A percentile compares a stretch with the other conserved stretches of the same genome.
phyloP scores from a whole-genome alignment of 2,797 vertebrate genomes.

The Sparus aurata region DNA sequence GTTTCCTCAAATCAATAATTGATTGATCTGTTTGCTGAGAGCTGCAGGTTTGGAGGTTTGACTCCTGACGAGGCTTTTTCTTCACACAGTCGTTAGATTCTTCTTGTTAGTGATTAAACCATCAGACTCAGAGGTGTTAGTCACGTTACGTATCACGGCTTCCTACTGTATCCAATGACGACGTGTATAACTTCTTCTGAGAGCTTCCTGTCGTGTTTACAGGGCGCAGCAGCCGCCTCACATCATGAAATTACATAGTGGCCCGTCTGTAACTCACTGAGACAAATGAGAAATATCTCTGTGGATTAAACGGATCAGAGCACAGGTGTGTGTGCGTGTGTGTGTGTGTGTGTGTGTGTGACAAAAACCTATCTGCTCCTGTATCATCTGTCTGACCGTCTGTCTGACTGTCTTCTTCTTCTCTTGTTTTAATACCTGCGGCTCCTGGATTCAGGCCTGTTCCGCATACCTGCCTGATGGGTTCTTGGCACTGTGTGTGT shows the following conservation, averaged over 20 bases:
- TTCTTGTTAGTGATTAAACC: background rate
- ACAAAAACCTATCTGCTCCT: slow-evolving; percentile 5
- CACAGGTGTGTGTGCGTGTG: slow-evolving; percentile 1
- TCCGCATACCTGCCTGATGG: slow-evolving; percentile 64
- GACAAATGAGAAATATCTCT: slow-evolving; percentile 68
- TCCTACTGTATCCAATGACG: background rate
- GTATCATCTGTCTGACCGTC: slow-evolving; percentile 37
- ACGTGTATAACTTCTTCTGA: too few relatives aligned
- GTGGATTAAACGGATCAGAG: slow-evolving; percentile 65
- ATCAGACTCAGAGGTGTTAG: background rate
- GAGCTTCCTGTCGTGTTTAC: too few relatives aligned
- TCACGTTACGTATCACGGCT: accelerated
- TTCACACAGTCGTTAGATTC: too few relatives aligned
- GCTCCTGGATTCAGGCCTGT: slow-evolving; percentile 31
- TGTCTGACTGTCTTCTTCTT: slow-evolving; percentile 22
- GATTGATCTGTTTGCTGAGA: too few relatives aligned
- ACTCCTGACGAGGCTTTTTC: too few relatives aligned
- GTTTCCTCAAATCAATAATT: background rate
- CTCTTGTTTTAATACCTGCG: slow-evolving; percentile 50
- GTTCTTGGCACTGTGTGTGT: slow-evolving; percentile 53
- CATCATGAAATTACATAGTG: slow-evolving; percentile 28
- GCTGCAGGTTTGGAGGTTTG: too few relatives aligned
- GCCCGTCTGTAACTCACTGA: slow-evolving; percentile 22
- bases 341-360: slow-evolving; percentile 36
- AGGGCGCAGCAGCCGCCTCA: background rate